Base-by-base conservation (phyloP, 2,113 vertebrate species). In the Nansenia antarctica region DNA sequence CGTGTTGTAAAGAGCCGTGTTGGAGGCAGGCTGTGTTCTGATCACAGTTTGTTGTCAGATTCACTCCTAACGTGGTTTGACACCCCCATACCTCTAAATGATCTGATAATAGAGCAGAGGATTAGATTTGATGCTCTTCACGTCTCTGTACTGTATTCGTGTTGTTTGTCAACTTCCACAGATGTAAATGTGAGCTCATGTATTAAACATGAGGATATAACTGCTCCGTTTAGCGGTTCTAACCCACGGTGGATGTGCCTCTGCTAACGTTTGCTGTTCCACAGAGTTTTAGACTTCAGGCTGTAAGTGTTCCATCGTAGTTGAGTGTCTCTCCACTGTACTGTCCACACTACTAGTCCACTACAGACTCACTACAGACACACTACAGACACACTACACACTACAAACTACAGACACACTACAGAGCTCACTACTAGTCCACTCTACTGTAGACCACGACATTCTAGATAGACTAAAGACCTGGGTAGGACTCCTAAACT, bases 181-280 rank as follows among this genome's bases (percentile, higher is more conserved):
- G 71, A 65, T 64, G 22, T 83, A 78, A 83, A 82, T 85, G 76
- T 73, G 26, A 45, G 76, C 67, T 71, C 65, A 81, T 85, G 79
- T 80, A 74, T 81, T 67, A 81, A 49, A 69, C 85, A 87, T 84
- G 73, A 80, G 62, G 67, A n/a, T n/a, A 82, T 72, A 84, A 84
- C 72, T 29, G 67, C 24, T 77, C 81, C 66, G 80, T 87, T 84
- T 74, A 73, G 67, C 70, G 55, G 60, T 61, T 69, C 73, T 76
- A 85, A 83, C 80, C 83, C 82, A 72, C 57, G 76, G 39, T 60
- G 49, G 77, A 69, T 76, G 32, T 62, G 75, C 47, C 69, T 76
- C 78, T 74, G 79, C 76, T 64, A n/a, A n/a, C n/a, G n/a, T n/a
- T n/a, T n/a, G 35, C 27, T 9, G 54, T 49, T 52, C 22, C 53